phyloP scores from a whole-genome alignment of 1,140 invertebrate species.

The Pseudomyrmex gracilis region DNA sequence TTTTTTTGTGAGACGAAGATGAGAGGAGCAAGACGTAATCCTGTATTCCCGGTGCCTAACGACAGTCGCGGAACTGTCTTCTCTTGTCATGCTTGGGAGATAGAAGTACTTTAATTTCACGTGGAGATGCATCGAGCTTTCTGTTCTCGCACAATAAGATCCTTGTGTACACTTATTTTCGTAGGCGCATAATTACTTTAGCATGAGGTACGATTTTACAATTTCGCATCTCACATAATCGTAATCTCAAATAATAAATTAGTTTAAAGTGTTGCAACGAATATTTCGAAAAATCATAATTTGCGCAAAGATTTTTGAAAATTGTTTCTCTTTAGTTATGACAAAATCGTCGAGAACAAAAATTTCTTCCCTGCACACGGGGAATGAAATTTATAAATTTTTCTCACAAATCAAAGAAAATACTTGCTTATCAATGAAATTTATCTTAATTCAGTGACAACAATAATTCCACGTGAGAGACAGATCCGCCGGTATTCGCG shows the following conservation, averaged over 20 bases:
- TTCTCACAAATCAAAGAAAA: conserved; percentile 35
- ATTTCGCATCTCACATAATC: background rate
- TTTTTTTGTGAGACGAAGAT: conserved; percentile 73
- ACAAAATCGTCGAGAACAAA: background rate
- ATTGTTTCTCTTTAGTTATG: background rate
- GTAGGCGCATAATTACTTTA: background rate
- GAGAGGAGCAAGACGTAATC: conserved; percentile 71
- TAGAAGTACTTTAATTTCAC: conserved; percentile 70
- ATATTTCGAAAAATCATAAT: too few species aligned
- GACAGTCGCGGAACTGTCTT: conserved; percentile 43
- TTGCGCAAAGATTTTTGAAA: too few species aligned
- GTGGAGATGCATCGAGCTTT: conserved; percentile 42
- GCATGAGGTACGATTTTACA: background rate
- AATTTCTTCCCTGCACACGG: background rate
- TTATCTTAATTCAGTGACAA: conserved; percentile 65
- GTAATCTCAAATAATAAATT: background rate
- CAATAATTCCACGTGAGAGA: conserved; percentile 45
- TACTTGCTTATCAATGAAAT: conserved; percentile 62
- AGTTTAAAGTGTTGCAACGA: background rate
- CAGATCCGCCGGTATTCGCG: background rate
- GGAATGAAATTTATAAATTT: conserved; percentile 46
- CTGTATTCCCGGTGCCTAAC: conserved; percentile 69
- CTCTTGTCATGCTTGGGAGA: conserved; percentile 62
- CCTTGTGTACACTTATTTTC: background rate
- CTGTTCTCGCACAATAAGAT: background rate